A percentile compares a stretch with the other conserved stretches of the same genome.
These are phyloP conservation scores for Nephrotoma flavescens DNA, from an alignment of 2,888 invertebrate genomes.

Conservation along the genomic window DNA sequence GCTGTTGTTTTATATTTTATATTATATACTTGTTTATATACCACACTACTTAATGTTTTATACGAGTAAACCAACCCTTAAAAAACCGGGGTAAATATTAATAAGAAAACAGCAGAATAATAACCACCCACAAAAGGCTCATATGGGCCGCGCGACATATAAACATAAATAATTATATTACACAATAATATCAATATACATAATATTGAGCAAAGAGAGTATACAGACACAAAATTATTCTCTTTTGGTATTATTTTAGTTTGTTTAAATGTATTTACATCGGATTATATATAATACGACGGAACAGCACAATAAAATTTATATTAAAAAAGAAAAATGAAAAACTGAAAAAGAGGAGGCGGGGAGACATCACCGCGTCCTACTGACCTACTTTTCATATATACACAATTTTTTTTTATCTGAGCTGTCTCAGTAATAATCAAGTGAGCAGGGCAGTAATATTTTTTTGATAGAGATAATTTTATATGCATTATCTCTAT, in stretches of 20 bases:
- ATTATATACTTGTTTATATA: neutral
- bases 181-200: neutral
- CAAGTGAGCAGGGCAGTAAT: conserved; percentile 33
- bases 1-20: neutral
- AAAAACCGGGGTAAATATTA: neutral
- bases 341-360: conserved; percentile 12
- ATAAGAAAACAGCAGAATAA: neutral
- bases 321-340: conserved; percentile 16
- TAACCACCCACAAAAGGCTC: neutral
- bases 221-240: neutral
- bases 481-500: neutral
- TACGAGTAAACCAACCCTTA: neutral
- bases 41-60: neutral
- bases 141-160: neutral
- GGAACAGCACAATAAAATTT: neutral
- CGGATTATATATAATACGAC: neutral
- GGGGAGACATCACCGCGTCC: conserved; percentile 32
- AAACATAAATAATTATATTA: neutral
- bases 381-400: conserved; percentile 66
- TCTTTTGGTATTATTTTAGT: neutral
- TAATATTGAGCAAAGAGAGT: neutral
- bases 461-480: conserved; percentile 4
- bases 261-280: neutral
- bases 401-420: conserved; percentile 16
- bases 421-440: conserved; percentile 5